Base-by-base conservation (phyloP, 1,140 invertebrate species). In the Panagrolaimus sp. region DNA sequence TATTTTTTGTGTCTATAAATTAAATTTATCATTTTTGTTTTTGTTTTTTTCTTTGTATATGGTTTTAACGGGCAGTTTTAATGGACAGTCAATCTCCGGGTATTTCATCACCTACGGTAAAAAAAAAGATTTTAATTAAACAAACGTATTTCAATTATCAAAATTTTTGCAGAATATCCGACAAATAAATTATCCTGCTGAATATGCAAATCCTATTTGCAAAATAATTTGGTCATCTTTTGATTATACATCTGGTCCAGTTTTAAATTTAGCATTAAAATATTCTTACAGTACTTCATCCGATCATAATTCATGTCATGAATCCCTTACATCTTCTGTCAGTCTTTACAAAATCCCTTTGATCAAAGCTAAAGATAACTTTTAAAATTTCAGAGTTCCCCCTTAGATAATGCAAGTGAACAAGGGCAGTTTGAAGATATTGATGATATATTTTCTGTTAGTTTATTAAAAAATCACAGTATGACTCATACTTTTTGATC, bases 311-410 rank as follows among this genome's bases (percentile, higher is more conserved):
- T 20, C 9, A n/a, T 57, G 20, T 57, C 51, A 57, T 27, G 51
- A 57, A 57, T 57, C 51, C n/a, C 9, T 27, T 57, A 27, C 27
- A n/a, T 57, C 51, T 57, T 57, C 51, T n/a, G 51, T 57, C 11
- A 57, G 51, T 57, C 20, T 57, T 57, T 25, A 16, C n/a, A 16
- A 20, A 57, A 25, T n/a, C 20, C 27, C 20, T 57, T 25, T 25
- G 9, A n/a, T n/a, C n/a, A 25, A 25, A 57, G 9, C 5, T 57
- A 9, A n/a, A n/a, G 20, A 13, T 2, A 23, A 57, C 4, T 16
- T 11, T 38, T 7, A 13, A 23, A 57, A 23, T 57, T 57, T 25
- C n/a, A 57, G 51, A 57, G 31, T 38, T 38, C 51, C 4, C 20
- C 51, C 0, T 20, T 27, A 57, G 51, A 57, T 16, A 27, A 25